These are phyloP conservation scores for Gryllus longicercus DNA, from an alignment of 2,888 invertebrate species.

Conservation along the genomic window DNA sequence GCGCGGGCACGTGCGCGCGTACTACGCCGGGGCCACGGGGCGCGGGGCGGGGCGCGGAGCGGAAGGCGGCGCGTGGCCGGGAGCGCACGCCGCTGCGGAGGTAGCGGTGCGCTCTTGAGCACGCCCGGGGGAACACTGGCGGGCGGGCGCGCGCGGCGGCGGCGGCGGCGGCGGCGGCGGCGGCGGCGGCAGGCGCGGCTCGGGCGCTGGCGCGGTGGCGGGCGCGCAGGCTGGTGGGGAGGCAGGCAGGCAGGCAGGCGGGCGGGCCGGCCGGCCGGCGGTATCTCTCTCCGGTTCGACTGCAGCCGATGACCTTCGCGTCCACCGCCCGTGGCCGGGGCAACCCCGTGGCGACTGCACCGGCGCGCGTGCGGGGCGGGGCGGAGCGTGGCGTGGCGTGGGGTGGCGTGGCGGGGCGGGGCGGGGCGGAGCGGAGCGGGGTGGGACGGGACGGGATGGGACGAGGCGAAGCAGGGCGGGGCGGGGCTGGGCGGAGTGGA, in stretches of 20 bases:
- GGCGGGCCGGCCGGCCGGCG: no score
- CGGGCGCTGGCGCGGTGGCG: background rate
- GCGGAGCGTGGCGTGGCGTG: no score
- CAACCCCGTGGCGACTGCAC: no score
- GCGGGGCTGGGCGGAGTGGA: no score
- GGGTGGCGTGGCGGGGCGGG: no score
- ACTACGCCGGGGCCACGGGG: background rate
- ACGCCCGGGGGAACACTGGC: background rate
- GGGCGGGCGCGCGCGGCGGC: background rate
- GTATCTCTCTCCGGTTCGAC: no score
- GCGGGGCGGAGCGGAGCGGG: no score
- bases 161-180: background rate
- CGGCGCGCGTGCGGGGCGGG: no score
- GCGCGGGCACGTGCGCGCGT: background rate
- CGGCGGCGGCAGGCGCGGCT: background rate
- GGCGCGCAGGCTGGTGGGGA: background rate
- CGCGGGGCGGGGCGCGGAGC: background rate
- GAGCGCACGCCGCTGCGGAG: background rate
- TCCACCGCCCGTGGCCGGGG: no score
- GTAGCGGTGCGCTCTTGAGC: background rate
- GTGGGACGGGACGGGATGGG: no score
- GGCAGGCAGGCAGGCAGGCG: background rate
- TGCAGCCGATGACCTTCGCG: no score
- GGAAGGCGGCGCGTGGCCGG: background rate
- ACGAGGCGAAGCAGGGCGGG: no score